Evolutionary conservation across 2,113 vertebrate genomes (phyloP).

Genomic region (Pollachius pollachius): DNA sequence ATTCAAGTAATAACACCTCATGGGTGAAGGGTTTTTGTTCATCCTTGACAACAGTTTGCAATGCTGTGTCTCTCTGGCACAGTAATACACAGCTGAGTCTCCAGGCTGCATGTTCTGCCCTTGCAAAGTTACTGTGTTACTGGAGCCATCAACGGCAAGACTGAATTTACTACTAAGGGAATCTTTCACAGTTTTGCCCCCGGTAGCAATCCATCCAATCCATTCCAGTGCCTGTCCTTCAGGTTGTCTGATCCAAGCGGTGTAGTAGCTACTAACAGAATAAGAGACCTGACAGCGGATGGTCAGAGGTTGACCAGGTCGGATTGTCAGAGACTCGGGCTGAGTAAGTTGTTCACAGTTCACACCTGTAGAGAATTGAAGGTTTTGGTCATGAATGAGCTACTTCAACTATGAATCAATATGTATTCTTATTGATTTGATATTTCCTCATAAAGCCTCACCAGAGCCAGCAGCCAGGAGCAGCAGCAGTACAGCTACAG

Average conservation of each 20-base stretch:
- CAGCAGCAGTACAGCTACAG: no score
- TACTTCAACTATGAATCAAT: background rate
- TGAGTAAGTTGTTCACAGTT: no score
- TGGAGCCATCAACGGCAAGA: constrained; percentile 23
- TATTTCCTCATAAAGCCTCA: no score
- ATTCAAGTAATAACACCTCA: no score
- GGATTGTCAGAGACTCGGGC: no score
- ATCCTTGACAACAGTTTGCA: background rate
- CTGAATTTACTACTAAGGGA: constrained; percentile 43
- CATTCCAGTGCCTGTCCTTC: constrained; percentile 43
- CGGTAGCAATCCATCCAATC: background rate
- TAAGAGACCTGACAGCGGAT: no score
- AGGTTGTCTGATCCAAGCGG: constrained; percentile 44
- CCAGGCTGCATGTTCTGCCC: constrained; percentile 22
- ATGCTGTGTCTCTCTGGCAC: no score
- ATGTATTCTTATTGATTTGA: background rate
- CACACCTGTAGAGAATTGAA: background rate
- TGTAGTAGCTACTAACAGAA: background rate
- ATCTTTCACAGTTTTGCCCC: background rate
- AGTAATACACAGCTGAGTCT: no score
- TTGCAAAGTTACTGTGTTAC: constrained; percentile 27
- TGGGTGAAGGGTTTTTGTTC: constrained; percentile 32
- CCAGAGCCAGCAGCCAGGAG: no score
- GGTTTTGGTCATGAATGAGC: background rate
- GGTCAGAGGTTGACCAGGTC: no score